Conservation (phyloP, 1,140 invertebrate genomes). For the Atta cephalotes region DNA sequence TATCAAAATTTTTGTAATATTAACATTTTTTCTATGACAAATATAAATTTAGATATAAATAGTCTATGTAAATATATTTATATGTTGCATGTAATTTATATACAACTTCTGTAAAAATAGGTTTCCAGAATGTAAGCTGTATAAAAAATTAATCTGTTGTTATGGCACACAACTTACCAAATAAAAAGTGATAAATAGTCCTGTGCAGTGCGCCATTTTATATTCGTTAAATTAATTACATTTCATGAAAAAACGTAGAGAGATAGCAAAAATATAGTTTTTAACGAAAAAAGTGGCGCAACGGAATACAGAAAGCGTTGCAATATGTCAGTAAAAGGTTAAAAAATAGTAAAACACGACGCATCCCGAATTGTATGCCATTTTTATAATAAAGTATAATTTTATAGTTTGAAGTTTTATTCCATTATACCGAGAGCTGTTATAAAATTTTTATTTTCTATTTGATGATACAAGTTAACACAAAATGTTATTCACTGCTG, state of each 20-base stretch:
- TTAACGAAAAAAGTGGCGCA: not conserved
- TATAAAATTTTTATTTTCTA: not conserved
- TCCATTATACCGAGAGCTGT: no score
- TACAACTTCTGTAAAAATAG: not conserved
- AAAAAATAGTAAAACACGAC: not conserved
- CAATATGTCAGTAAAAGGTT: constrained; percentile 33
- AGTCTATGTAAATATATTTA: not conserved
- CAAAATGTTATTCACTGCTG: no score
- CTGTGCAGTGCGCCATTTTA: not conserved
- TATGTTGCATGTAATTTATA: not conserved
- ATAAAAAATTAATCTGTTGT: not conserved
- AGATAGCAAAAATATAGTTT: not conserved
- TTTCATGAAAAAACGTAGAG: constrained; percentile 31
- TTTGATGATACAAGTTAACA: no score
- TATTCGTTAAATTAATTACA: constrained; percentile 51
- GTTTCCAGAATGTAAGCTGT: not conserved
- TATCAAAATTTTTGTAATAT: not conserved
- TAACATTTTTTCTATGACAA: not conserved
- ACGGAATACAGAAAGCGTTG: not conserved
- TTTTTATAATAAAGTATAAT: not conserved
- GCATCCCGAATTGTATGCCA: not conserved
- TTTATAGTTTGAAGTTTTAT: not conserved
- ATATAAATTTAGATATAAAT: not conserved
- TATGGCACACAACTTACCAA: not conserved
- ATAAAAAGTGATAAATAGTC: not conserved